Evolutionary conservation across 2,888 invertebrate genomes (phyloP), one percentile per base, ranked within the genome.

Genomic region (Chalcosyrphus nemorum): DNA sequence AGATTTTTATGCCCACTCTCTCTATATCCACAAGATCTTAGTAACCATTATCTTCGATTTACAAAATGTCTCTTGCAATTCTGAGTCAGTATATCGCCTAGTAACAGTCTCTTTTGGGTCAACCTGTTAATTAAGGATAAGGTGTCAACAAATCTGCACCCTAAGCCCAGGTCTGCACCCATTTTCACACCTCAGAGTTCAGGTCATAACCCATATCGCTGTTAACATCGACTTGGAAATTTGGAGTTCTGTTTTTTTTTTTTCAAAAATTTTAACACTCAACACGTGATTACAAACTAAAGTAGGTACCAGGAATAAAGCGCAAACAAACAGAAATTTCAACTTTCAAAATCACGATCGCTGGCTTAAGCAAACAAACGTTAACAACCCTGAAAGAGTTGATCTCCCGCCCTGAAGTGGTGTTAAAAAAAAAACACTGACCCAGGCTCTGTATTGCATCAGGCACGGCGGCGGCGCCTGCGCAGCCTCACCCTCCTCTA

Each of bases 291-390:
- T 72, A 47, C 38, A 41, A 61, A 9, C 61, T 2, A 45, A 41
- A 54, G 66, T 72, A n/a, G n/a, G 74, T 52, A 47, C 17, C 2
- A 35, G 19, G 19, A 6, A 11, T 9, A 54, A 9, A 15, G 1
- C 29, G 41, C 17, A 15, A 17, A 11, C 45, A 21, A 59, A n/a
- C 52, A 41, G 17, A 35, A 57, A 71, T 70, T 77, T 81, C 80
- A 78, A 84, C 84, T 84, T 84, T 84, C 84, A 52, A 84, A 84
- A 80, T 75, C 80, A 80, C 80, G 84, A 84, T 70, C 35, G n/a
- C n/a, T n/a, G 19, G 17, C 29, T 19, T 35, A 50, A 50, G 57
- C 24, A 63, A 80, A 84, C 74, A 54, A 59, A 84, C 65, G n/a
- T 80, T 75, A 45, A 50, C 80, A 84, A 84, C 84, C 78, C 84